Conservation (phyloP, 2,888 invertebrate species). For the Napeogenes sylphis region DNA sequence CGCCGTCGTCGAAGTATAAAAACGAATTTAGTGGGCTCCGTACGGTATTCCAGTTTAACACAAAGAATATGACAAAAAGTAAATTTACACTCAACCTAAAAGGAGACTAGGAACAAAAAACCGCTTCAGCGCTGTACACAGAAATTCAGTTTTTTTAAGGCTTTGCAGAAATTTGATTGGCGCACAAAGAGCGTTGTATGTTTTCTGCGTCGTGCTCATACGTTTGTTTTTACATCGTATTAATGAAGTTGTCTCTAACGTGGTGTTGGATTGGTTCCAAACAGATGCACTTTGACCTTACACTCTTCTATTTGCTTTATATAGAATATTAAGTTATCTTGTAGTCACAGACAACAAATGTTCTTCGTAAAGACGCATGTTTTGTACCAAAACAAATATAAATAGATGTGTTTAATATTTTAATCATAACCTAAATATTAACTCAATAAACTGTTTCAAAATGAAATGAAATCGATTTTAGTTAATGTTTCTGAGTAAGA, state of each 20-base stretch:
- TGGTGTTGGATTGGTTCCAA: slow-evolving; percentile 11
- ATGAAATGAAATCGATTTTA: neutral
- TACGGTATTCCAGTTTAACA: slow-evolving; percentile 23
- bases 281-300: neutral
- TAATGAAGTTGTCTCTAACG: slow-evolving; percentile 56
- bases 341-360: neutral
- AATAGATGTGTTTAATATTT: too few relatives aligned
- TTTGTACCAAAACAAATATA: too few relatives aligned
- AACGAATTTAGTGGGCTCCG: slow-evolving; percentile 17
- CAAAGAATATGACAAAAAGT: slow-evolving; percentile 25
- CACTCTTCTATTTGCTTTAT: neutral
- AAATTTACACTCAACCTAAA: slow-evolving; percentile 24
- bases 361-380: too few relatives aligned
- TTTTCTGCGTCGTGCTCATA: slow-evolving; percentile 37
- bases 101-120: slow-evolving; percentile 19
- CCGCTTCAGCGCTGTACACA: slow-evolving; percentile 18
- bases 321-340: neutral
- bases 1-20: slow-evolving; percentile 13
- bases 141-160: slow-evolving; percentile 32
- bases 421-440: too few relatives aligned
- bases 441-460: too few relatives aligned
- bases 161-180: slow-evolving; percentile 54
- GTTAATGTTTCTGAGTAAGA: neutral
- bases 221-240: slow-evolving; percentile 49
- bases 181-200: slow-evolving; percentile 48